phyloP scores from a whole-genome alignment of 23 tunicate species.

The Trididemnum clinides region DNA sequence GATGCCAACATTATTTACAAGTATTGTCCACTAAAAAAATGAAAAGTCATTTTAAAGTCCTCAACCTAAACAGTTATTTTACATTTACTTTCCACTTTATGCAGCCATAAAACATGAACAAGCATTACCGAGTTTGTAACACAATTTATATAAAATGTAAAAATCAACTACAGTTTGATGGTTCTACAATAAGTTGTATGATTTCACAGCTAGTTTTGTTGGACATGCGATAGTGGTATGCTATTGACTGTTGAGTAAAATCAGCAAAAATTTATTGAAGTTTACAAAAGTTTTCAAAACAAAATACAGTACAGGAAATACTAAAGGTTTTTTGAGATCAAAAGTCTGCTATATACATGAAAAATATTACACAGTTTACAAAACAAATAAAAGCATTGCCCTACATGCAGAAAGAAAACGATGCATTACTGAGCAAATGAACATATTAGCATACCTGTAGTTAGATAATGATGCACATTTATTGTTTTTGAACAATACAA shows the following conservation, averaged over 20 bases:
- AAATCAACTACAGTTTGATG: not conserved
- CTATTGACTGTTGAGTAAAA: too few relatives aligned
- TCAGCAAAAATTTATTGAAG: too few relatives aligned
- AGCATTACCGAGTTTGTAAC: too few relatives aligned
- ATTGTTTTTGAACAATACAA: slow-evolving; percentile 45
- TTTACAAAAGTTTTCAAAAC: too few relatives aligned
- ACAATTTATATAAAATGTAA: not conserved
- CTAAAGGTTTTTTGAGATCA: too few relatives aligned
- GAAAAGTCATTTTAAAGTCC: not conserved
- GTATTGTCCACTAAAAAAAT: not conserved
- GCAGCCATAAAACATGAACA: not conserved
- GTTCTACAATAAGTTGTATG: too few relatives aligned
- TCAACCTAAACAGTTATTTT: not conserved
- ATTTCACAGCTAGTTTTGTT: too few relatives aligned
- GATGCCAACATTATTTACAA: not conserved
- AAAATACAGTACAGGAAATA: too few relatives aligned
- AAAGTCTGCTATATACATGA: too few relatives aligned
- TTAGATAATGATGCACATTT: slow-evolving; percentile 4
- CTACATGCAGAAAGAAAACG: not conserved
- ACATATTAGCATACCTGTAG: slow-evolving; percentile 42
- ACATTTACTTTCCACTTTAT: not conserved
- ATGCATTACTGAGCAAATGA: not conserved
- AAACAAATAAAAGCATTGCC: too few relatives aligned
- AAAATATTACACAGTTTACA: too few relatives aligned
- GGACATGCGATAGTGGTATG: too few relatives aligned